Evolutionary conservation across 2,797 vertebrate genomes (phyloP).

Genomic region (Clarias platycephalus): DNA sequence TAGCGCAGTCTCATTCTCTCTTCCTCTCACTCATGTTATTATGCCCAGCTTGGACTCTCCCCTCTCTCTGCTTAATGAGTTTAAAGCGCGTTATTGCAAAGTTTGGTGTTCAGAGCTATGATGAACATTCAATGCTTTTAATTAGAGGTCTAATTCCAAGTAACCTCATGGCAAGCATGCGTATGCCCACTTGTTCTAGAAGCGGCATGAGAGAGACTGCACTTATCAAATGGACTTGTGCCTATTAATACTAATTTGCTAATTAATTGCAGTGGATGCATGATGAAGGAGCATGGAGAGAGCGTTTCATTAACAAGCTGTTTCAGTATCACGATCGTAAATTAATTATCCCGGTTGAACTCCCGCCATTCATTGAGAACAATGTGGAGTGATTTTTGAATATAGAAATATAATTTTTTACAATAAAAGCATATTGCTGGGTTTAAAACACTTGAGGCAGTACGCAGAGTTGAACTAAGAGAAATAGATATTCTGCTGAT

Average conservation of each 20-base stretch:
- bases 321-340: background rate
- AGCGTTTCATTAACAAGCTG: conserved; percentile 3
- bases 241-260: conserved; percentile 39
- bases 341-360: conserved; percentile 12
- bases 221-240: conserved; percentile 40
- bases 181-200: conserved; percentile 14
- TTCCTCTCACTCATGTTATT: conserved; percentile 17
- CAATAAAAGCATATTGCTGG: background rate
- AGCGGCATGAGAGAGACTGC: conserved; percentile 27
- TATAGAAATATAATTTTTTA: background rate
- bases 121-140: conserved; percentile 55
- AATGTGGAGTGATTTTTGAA: background rate
- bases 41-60: conserved; percentile 28
- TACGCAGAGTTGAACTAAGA: background rate
- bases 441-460: background rate
- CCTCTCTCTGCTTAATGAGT: conserved; percentile 45
- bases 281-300: conserved; percentile 29
- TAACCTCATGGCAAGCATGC: conserved; percentile 39
- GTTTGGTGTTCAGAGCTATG: conserved; percentile 61
- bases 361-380: background rate
- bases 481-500: background rate
- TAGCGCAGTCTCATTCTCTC: background rate
- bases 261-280: conserved; percentile 37
- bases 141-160: conserved; percentile 67
- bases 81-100: conserved; percentile 59